phyloP scores from a whole-genome alignment of 2,888 invertebrate species.

The Polymixis lichenea region DNA sequence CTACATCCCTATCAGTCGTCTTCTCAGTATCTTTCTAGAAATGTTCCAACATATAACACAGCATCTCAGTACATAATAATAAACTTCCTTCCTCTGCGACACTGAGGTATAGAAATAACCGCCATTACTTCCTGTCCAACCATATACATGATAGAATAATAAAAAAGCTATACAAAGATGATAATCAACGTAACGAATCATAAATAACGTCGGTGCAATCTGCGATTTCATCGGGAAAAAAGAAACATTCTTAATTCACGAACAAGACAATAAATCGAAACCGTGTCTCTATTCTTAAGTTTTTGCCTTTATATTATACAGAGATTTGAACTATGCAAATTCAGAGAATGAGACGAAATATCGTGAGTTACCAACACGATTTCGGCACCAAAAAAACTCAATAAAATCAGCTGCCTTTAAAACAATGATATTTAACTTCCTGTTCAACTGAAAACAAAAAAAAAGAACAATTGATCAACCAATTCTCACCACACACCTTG shows the following conservation, averaged over 20 bases:
- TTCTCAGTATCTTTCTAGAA: not conserved
- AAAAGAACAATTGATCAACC: slow-evolving; percentile 74
- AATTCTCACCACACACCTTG: slow-evolving; percentile 73
- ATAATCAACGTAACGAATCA: slow-evolving; percentile 60
- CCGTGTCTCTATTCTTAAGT: not conserved
- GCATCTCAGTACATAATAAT: slow-evolving; percentile 36
- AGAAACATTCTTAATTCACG: slow-evolving; percentile 5
- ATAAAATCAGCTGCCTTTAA: slow-evolving; percentile 37
- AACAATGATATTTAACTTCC: slow-evolving; percentile 61
- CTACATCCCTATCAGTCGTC: no score
- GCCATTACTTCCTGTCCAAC: slow-evolving; percentile 51
- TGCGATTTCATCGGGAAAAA: slow-evolving; percentile 54
- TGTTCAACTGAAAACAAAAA: slow-evolving; percentile 53
- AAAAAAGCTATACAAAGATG: slow-evolving; percentile 34
- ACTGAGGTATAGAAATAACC: slow-evolving; percentile 53
- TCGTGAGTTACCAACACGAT: slow-evolving; percentile 47
- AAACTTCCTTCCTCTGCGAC: slow-evolving; percentile 51
- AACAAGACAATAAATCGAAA: slow-evolving; percentile 27
- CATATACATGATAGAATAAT: slow-evolving; percentile 50
- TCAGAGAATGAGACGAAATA: slow-evolving; percentile 14
- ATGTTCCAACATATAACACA: not conserved
- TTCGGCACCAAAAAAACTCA: slow-evolving; percentile 24
- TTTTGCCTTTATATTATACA: slow-evolving; percentile 21
- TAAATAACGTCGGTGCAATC: slow-evolving; percentile 56
- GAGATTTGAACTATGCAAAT: slow-evolving; percentile 23